Evolutionary conservation across 2,888 invertebrate species (phyloP), one percentile per base, ranked within the genome.

Genomic region (Meteorus colon): DNA sequence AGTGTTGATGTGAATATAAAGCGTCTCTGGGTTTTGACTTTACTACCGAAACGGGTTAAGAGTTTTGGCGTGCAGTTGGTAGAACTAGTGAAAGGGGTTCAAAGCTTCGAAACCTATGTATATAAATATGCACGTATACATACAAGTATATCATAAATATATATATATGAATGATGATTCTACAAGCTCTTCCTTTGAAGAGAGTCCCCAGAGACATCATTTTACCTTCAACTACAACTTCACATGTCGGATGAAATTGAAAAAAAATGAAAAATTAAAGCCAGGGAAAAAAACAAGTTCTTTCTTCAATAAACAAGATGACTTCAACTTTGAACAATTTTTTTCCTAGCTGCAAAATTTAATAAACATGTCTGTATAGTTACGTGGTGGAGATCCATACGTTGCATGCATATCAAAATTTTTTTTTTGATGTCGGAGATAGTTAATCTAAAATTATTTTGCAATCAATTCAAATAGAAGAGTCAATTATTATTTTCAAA

Each of bases 31-130:
- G 34, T 41, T 69, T 66, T 65, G 75, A 74, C 63, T 72, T 74
- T 19, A 67, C 63, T 67, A 60, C 79, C 81, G 84, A 87, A 87
- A 83, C 84, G 83, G 85, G 86, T 87, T 86, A 87, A 86, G 83
- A 81, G 83, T 78, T 76, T 71, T 55, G 34, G 62, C 27, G 41
- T 79, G 80, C 67, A 75, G 81, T 6, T 16, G 80, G 84, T 84
- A n/a, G 55, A 55, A 55, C 83, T 75, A 82, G 81, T 77, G 81
- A 81, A 81, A 81, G 81, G 82, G 81, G 81, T 80, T 82, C 81
- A 85, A 85, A 80, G 76, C 55, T 77, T 75, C 73, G 51, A 24
- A 6, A 24, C 19, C 27, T 19, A 70, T 31, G 31, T 8, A 70
- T 65, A 41, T 45, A 16, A n/a, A 74, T 19, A 19, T 10, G 51